phyloP scores from a whole-genome alignment of 2,888 invertebrate species.

The Mystacides longicornis region DNA sequence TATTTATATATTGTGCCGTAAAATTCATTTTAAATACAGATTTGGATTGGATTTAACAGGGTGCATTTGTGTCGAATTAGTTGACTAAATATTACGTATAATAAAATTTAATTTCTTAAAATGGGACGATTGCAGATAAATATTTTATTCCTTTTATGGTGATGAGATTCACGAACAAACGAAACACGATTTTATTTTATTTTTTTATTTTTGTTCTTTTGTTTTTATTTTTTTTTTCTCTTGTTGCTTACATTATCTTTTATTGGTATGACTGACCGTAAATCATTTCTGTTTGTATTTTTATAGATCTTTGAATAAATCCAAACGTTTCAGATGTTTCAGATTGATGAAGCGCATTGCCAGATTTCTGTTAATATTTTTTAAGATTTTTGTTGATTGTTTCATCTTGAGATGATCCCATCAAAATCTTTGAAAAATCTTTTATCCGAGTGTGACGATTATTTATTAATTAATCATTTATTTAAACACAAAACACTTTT shows the following conservation, averaged over 20 bases:
- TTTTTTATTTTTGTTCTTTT: background rate
- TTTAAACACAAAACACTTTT: background rate
- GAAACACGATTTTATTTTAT: background rate
- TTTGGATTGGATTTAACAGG: background rate
- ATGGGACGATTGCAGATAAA: background rate
- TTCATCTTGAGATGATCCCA: constrained; percentile 20
- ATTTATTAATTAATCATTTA: too few relatives aligned
- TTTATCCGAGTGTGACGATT: too few relatives aligned
- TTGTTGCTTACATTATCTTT: background rate
- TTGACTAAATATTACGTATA: constrained; percentile 11
- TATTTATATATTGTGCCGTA: constrained; percentile 5
- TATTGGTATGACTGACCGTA: background rate
- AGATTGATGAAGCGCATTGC: constrained; percentile 21
- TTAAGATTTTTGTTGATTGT: constrained; percentile 13
- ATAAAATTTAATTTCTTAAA: background rate
- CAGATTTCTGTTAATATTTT: constrained; percentile 14
- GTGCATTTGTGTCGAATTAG: constrained; percentile 1
- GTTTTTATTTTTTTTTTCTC: background rate
- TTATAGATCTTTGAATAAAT: constrained; percentile 12
- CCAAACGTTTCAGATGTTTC: constrained; percentile 23
- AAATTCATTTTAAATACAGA: constrained; percentile 14
- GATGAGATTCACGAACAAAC: background rate
- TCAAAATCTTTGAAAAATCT: constrained; percentile 5
- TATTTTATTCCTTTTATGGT: background rate
- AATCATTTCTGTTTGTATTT: too few relatives aligned